Base-by-base conservation (phyloP, 2,888 invertebrate species). In the Drosophila affinis region DNA sequence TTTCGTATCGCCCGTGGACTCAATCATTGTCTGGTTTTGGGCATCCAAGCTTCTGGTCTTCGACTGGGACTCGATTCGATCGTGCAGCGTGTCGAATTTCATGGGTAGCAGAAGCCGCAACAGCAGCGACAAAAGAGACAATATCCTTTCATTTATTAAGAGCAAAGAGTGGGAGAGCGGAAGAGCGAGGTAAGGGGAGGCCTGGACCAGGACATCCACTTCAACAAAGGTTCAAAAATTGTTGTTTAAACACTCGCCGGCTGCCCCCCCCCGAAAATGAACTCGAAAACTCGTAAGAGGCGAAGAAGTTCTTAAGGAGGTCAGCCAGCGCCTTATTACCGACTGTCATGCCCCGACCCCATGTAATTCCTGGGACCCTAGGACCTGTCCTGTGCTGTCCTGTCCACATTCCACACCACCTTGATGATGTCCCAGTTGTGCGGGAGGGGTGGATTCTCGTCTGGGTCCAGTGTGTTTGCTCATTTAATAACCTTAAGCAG, bases 51-150 rank as follows among this genome's bases (percentile, higher is more conserved):
- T 71, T 21, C 75, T 81, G 61, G 62, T 49, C 60, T 70, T 58
- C 56, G 55, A 55, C 56, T 71, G 9, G 9, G 9, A 29, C 62
- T 21, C 5, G 32, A 6, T 21, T 51, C 52, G 65, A 60, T 79
- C 79, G 88, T 73, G 88, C 68, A 62, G 60, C 78, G 62, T 67
- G 57, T 82, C 88, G 27, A 56, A 80, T 82, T 88, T 80, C 82
- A 86, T 51, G 49, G 49, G 56, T 45, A 49, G 32, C 54, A 52
- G 12, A 55, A 51, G 47, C 10, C 2, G 21, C 21, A 21, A 21
- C 21, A 21, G 47, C 18, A 62, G 69, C 72, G 71, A 77, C 77
- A 72, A 71, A 76, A 64, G 75, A 84, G 70, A 88, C 77, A 86
- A 71, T 64, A 67, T 56, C 61, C 58, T 29, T 51, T 61, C 58